Evolutionary conservation across 2,113 vertebrate genomes (phyloP).

Genomic region (Odontophorus gujanensis): DNA sequence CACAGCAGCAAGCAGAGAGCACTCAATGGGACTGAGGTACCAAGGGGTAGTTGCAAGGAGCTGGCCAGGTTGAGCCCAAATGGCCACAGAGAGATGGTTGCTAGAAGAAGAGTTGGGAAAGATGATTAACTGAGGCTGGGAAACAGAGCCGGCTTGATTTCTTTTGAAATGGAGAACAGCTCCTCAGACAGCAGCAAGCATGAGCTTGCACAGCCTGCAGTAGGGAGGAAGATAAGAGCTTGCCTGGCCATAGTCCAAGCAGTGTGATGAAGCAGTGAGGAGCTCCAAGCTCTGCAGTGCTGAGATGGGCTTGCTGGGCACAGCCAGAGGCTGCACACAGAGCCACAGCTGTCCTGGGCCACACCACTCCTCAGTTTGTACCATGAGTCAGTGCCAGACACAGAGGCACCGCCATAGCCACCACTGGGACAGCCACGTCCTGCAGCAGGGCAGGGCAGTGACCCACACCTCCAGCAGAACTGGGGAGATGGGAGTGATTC

Average conservation of each 20-base stretch:
- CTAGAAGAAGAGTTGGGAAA: constrained; percentile 7
- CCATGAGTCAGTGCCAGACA: not conserved
- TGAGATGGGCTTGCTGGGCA: not conserved
- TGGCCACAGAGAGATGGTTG: not conserved
- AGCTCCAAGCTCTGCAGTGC: not conserved
- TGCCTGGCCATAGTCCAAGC: constrained; percentile 27
- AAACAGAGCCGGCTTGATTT: constrained; percentile 31
- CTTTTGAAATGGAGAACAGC: constrained; percentile 51
- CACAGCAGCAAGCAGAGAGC: not conserved
- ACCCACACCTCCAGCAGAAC: not conserved
- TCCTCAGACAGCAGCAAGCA: constrained; percentile 28
- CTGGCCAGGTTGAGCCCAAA: not conserved
- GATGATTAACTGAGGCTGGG: constrained; percentile 3
- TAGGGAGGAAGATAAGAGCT: constrained; percentile 23
- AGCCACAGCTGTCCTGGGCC: not conserved
- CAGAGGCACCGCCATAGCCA: not conserved
- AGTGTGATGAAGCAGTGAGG: not conserved
- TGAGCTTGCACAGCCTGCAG: constrained; percentile 20
- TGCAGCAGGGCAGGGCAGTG: not conserved
- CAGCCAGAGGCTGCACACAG: not conserved
- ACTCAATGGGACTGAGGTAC: not conserved
- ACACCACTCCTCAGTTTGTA: not conserved
- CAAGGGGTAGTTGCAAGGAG: not conserved
- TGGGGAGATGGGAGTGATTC: not conserved
- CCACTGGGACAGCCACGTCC: not conserved